Percentiles rank a stretch among this genome's conserved stretches.
Conservation (phyloP, 2,888 invertebrate species). For the Caenorhabditis sulstoni region DNA sequence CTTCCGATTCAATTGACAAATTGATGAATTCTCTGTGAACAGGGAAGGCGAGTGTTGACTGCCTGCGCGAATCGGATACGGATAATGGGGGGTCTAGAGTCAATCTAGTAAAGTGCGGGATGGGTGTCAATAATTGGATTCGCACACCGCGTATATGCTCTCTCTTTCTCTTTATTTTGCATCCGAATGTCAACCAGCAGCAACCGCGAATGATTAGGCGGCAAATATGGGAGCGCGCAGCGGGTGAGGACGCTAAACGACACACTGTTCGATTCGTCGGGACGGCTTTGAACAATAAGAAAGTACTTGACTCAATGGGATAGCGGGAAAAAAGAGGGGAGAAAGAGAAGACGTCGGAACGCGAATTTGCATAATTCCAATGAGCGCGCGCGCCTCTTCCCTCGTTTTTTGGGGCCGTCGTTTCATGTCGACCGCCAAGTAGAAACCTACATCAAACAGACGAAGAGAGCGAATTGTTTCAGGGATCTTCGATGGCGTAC, state of each 20-base stretch:
- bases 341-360: slow-evolving; percentile 18
- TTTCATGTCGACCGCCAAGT: slow-evolving; percentile 28
- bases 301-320: slow-evolving; percentile 56
- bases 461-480: neutral
- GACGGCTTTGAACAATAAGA: slow-evolving; percentile 50
- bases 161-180: slow-evolving; percentile 13
- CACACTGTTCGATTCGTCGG: slow-evolving; percentile 12
- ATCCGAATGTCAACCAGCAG: slow-evolving; percentile 21
- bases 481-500: slow-evolving; percentile 66
- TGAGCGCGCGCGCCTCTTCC: slow-evolving; percentile 4
- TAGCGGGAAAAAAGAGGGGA: slow-evolving; percentile 34
- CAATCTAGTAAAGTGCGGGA: slow-evolving; percentile 57
- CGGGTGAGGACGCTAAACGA: slow-evolving; percentile 25
- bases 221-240: slow-evolving; percentile 55
- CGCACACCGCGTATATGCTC: slow-evolving; percentile 26
- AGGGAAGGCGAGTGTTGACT: neutral
- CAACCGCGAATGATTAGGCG: slow-evolving; percentile 34
- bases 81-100: slow-evolving; percentile 47
- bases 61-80: slow-evolving; percentile 26
- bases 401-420: slow-evolving; percentile 22
- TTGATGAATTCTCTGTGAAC: slow-evolving; percentile 1
- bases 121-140: slow-evolving; percentile 59
- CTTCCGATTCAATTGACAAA: neutral
- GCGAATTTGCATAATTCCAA: slow-evolving; percentile 56
- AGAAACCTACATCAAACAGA: neutral